These are phyloP conservation scores for Indicator maculatus DNA, from an alignment of 2,113 vertebrate species.

Conservation along the genomic window DNA sequence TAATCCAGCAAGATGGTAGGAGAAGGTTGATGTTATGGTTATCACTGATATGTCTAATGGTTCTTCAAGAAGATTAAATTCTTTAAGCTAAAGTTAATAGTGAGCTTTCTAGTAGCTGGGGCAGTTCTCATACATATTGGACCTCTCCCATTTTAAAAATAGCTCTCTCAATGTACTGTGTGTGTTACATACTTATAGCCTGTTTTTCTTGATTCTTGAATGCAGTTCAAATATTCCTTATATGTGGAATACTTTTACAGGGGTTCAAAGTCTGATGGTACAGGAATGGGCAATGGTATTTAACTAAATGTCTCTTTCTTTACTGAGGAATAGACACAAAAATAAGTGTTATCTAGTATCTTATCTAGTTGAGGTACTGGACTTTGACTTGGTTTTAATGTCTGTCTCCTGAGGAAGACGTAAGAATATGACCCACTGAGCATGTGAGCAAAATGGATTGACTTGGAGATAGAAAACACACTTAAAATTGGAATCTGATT, in stretches of 20 bases:
- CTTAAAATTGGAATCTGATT: background rate
- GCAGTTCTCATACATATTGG: background rate
- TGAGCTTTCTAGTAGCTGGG: background rate
- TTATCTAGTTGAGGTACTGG: background rate
- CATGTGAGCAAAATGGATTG: background rate
- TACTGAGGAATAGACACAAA: background rate
- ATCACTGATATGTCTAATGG: background rate
- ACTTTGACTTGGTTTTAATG: background rate
- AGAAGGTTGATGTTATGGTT: background rate
- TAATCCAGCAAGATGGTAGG: background rate
- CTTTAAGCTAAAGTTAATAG: background rate
- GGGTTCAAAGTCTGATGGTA: background rate
- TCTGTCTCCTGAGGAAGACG: background rate
- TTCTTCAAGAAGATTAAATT: background rate
- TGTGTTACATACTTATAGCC: background rate
- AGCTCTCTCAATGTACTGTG: background rate
- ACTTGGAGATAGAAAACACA: background rate
- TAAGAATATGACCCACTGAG: background rate
- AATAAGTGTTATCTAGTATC: background rate
- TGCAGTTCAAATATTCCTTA: background rate
- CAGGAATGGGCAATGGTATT: background rate
- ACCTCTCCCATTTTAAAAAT: background rate
- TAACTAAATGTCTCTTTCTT: background rate
- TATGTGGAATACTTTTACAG: background rate
- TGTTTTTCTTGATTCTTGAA: background rate